Evolutionary conservation across 2,888 invertebrate genomes (phyloP), one percentile per base, ranked within the genome.

Genomic region (Melangyna quadrimaculata): DNA sequence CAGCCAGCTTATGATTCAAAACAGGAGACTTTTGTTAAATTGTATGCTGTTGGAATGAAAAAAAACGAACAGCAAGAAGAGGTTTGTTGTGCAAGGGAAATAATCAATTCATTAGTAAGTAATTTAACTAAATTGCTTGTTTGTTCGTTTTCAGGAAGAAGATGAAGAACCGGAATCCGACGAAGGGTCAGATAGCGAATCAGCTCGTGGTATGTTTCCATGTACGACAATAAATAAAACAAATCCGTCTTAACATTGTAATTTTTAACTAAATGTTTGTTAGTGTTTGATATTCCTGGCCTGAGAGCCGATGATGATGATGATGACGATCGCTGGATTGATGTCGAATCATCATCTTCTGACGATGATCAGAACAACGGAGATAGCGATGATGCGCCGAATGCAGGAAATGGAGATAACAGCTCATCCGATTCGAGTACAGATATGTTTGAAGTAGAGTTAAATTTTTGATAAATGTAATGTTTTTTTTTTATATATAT

Each of bases 21-120:
- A 87, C 97, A 97, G 90, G 98, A 98, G 92, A 97, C 97, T 2
- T 95, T 96, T 87, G 97, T 98, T 77, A 95, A 97, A 88, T 92
- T 99, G 14, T 99, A 98, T 91, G 98, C 99, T 90, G 97, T 99
- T 22, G 99, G 99, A 1, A 93, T 98, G 87, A 94, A 95, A 90
- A 93, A 97, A 89, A 96, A 96, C 90, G 96, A 96, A 89, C 98
- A 98, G 88, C 98, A 98, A 89, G 97, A 98, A 91, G 96, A 95
- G 93, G 96, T 95, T 89, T 88, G 90, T 91, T 35, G 27, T 40
- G 5, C 7, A 27, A 6, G 0, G 0, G 3, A 59, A 55, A 24
- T 19, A 9, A 2, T 10, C 3, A 14, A 9, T 17, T 0, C n/a
- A n/a, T n/a, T n/a, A n/a, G 1, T 45, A 19, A 10, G 0, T 14